phyloP scores from a whole-genome alignment of 2,797 vertebrate genomes.

The Betta splendens region DNA sequence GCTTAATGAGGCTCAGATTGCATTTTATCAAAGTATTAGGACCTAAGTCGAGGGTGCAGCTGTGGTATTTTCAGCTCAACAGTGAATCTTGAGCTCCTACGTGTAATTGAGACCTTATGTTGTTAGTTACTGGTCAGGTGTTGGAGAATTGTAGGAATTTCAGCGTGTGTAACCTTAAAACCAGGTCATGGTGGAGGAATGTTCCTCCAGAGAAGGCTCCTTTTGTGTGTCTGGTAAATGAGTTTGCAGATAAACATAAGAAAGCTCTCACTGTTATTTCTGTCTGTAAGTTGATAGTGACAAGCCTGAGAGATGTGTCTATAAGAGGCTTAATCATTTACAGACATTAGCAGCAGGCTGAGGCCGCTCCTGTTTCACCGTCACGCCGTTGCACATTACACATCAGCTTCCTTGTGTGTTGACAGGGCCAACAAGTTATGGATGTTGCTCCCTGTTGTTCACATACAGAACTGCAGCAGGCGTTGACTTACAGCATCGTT shows the following conservation, averaged over 20 bases:
- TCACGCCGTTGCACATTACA: constrained; percentile 14
- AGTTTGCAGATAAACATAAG: constrained; percentile 1
- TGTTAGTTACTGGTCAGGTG: constrained; percentile 25
- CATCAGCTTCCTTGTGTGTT: constrained; percentile 17
- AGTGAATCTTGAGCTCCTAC: constrained; percentile 21
- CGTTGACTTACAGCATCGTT: not conserved
- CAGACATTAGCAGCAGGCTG: constrained; percentile 1
- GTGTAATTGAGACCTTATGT: constrained; percentile 44
- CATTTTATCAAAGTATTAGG: constrained; percentile 18
- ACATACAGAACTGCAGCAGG: constrained; percentile 3
- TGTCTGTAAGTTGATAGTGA: not conserved
- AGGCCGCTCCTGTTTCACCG: constrained; percentile 21
- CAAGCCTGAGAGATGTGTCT: constrained; percentile 18
- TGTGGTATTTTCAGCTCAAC: constrained; percentile 26
- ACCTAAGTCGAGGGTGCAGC: constrained; percentile 22
- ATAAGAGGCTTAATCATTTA: constrained; percentile 64
- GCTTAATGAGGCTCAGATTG: constrained; percentile 24
- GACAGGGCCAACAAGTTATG: constrained; percentile 1
- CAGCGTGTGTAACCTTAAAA: constrained; percentile 1
- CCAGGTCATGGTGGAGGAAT: constrained; percentile 6
- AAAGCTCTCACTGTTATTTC: not conserved
- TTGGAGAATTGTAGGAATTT: constrained; percentile 34
- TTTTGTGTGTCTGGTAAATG: not conserved
- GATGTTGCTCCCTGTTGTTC: constrained; percentile 32
- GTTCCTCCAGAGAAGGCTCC: constrained; percentile 2